These are phyloP conservation scores for Trilocha varians DNA, from an alignment of 2,888 invertebrate genomes.

Conservation along the genomic window DNA sequence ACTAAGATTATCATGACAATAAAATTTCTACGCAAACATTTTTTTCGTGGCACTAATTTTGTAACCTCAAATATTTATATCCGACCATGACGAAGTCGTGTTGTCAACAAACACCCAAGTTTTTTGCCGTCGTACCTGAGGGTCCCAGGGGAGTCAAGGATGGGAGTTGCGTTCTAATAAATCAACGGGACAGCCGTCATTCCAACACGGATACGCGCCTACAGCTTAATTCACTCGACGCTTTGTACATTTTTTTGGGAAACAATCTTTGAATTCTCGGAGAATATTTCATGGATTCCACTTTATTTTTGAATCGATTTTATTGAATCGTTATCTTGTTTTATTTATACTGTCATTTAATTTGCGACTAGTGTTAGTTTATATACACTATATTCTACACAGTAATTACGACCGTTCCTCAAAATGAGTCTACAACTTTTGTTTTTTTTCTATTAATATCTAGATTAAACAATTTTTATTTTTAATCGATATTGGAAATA, in stretches of 20 bases:
- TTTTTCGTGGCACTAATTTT: constrained; percentile 6
- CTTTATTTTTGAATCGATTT: too few relatives aligned
- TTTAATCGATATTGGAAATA: too few relatives aligned
- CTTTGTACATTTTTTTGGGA: neutral
- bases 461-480: too few relatives aligned
- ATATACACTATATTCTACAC: too few relatives aligned
- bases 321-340: too few relatives aligned
- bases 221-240: neutral
- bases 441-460: too few relatives aligned
- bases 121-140: constrained; percentile 47
- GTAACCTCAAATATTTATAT: constrained; percentile 23
- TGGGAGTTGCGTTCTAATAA: constrained; percentile 47
- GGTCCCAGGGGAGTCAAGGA: constrained; percentile 21
- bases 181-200: constrained; percentile 48
- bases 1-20: too few relatives aligned
- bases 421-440: too few relatives aligned
- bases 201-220: constrained; percentile 17
- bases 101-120: constrained; percentile 64
- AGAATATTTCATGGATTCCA: too few relatives aligned
- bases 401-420: too few relatives aligned
- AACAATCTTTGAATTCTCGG: neutral
- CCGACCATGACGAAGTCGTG: constrained; percentile 40
- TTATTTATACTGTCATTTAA: too few relatives aligned
- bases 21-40: neutral
- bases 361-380: too few relatives aligned